Evolutionary conservation across 2,797 vertebrate genomes (phyloP), one percentile per base, ranked within the genome.

Genomic region (Mormyrus hasselquistii): DNA sequence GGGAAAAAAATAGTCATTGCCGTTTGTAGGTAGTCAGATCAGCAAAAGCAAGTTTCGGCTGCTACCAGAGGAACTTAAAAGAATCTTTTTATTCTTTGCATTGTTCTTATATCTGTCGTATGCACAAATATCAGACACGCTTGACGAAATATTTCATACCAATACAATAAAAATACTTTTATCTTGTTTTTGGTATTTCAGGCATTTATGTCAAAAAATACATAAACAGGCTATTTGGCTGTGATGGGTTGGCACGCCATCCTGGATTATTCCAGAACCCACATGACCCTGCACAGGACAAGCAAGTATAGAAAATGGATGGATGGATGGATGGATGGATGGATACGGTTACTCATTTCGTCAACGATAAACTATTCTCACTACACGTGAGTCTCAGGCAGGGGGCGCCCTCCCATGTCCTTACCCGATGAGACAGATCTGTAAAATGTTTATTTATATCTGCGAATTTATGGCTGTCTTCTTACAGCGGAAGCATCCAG

Each of bases 11-110:
- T 50, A 2, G 4, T 9, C 19, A 14, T 65, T 89, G 57, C 62
- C 34, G 52, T 73, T 73, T 53, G 5, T 89, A 49, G 84, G 59
- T 62, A 69, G 62, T 57, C 88, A 86, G 8, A 73, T 89, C 47
- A 53, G 62, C 57, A 52, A 50, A 53, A 89, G 34, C 19, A 16
- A 49, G 86, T 34, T 29, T 38, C 22, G 53, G 29, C 52, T 38
- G 16, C 62, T 53, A 89, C 83, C 47, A 55, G 57, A 5, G 44
- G 57, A 47, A 53, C 22, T 86, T 65, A 59, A 84, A 57, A 89
- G 57, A 84, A 62, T 25, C 65, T 16, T 22, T 73, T 52, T 86
- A 34, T 38, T 89, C 22, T 83, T 7, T 41, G 5, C 69, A 82
- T 22, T 44, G 22, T 82, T 88, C 73, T 57, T 57, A 12, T 29